phyloP scores from a whole-genome alignment of 1,140 invertebrate genomes.

The Ladona fulva region DNA sequence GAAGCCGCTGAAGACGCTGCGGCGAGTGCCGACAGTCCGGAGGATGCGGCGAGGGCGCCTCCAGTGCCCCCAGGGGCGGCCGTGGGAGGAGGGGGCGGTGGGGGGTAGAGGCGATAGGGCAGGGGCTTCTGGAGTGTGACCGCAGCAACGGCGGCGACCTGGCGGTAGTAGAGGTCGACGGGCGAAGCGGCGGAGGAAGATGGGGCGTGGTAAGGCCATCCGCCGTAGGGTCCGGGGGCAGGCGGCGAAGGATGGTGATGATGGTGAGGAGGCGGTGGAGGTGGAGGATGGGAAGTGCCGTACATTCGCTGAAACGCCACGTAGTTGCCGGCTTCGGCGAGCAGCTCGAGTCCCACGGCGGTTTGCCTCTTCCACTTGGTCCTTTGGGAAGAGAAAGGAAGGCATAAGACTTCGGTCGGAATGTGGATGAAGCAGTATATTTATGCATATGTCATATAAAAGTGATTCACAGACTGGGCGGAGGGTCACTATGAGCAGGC shows the following conservation, averaged over 20 bases:
- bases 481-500: too few relatives aligned
- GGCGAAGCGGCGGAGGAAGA: constrained; percentile 42
- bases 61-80: constrained; percentile 17
- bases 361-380: constrained; percentile 99
- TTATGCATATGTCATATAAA: too few relatives aligned
- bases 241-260: constrained; percentile 34
- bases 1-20: constrained; percentile 12
- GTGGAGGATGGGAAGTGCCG: constrained; percentile 52
- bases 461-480: too few relatives aligned
- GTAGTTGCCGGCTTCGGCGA: constrained; percentile 94
- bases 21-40: constrained; percentile 12
- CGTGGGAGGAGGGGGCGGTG: constrained; percentile 29
- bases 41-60: constrained; percentile 22
- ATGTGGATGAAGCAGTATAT: too few relatives aligned
- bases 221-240: constrained; percentile 20
- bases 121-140: constrained; percentile 79
- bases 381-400: constrained; percentile 49
- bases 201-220: background rate
- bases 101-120: constrained; percentile 65
- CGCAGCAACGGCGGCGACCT: constrained; percentile 54
- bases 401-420: background rate
- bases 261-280: constrained; percentile 37
- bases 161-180: constrained; percentile 70
- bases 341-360: constrained; percentile 88
- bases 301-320: constrained; percentile 92